These are phyloP conservation scores for Leptonema lineaticorne DNA, from an alignment of 1,140 invertebrate genomes.

Conservation along the genomic window DNA sequence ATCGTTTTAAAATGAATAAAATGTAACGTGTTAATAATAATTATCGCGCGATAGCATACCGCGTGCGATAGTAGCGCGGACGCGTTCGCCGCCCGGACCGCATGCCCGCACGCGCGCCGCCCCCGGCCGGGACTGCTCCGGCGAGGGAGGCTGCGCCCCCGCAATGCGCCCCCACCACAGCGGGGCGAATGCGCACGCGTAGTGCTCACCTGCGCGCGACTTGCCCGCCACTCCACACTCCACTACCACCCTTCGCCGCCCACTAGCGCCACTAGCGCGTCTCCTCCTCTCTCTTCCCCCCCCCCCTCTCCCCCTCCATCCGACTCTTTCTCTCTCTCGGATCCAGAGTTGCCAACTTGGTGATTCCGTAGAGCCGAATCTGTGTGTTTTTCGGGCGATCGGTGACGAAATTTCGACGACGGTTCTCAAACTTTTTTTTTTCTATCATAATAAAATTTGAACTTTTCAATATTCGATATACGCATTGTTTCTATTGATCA, in stretches of 20 bases:
- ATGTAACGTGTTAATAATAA: no score
- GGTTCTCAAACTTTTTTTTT: no score
- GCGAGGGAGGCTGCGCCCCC: slow-evolving; percentile 5
- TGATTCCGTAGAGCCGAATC: no score
- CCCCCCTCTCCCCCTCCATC: background rate
- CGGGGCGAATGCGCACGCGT: background rate
- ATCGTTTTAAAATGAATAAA: no score
- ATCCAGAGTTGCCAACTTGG: no score
- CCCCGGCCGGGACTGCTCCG: slow-evolving; percentile 10
- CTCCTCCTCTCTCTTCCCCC: background rate
- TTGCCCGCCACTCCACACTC: background rate
- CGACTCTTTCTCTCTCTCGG: background rate
- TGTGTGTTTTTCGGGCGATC: no score
- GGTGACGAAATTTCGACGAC: no score
- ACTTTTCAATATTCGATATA: no score
- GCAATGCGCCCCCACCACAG: background rate
- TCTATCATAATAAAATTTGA: no score
- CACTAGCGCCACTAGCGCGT: background rate
- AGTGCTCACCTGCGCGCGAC: background rate
- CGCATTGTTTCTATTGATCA: no score
- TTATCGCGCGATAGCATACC: no score
- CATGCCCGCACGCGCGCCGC: background rate
- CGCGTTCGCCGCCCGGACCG: background rate
- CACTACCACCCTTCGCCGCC: no score
- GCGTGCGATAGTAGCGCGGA: background rate